phyloP scores from a whole-genome alignment of 2,888 invertebrate species.

The Allolobophora icterica region DNA sequence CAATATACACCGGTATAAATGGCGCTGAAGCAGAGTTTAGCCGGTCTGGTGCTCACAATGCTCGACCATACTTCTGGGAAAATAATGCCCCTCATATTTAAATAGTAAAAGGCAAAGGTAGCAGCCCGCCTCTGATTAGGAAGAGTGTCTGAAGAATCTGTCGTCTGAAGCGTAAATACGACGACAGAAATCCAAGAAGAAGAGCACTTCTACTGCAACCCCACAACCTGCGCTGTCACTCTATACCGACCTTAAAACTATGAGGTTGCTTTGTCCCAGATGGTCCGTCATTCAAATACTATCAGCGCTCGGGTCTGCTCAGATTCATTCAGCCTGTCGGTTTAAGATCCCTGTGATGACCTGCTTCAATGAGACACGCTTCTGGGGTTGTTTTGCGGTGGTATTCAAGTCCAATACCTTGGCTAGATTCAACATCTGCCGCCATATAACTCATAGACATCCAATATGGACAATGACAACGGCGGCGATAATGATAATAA shows the following conservation, averaged over 20 bases:
- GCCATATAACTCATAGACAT: too few species aligned
- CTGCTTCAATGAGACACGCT: too few species aligned
- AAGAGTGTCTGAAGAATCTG: not conserved
- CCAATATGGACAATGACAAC: too few species aligned
- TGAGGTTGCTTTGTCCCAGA: too few species aligned
- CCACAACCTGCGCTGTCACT: not conserved
- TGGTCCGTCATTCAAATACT: not conserved
- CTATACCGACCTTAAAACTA: not conserved
- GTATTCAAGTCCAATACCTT: too few species aligned
- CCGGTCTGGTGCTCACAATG: not conserved
- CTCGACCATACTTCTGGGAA: too few species aligned
- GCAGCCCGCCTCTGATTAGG: not conserved
- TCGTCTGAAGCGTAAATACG: not conserved
- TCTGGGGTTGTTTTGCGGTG: too few species aligned
- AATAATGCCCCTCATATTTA: not conserved
- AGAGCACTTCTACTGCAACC: not conserved
- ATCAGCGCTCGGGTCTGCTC: not conserved
- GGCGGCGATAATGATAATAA: too few species aligned
- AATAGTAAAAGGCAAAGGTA: not conserved
- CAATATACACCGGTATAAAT: not conserved
- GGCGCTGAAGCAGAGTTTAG: not conserved
- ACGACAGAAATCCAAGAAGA: not conserved
- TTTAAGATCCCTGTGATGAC: too few species aligned
- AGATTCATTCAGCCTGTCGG: too few species aligned
- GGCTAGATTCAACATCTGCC: too few species aligned